Conservation (phyloP, 2,797 vertebrate species). For the Acipenser oxyrinchus region DNA sequence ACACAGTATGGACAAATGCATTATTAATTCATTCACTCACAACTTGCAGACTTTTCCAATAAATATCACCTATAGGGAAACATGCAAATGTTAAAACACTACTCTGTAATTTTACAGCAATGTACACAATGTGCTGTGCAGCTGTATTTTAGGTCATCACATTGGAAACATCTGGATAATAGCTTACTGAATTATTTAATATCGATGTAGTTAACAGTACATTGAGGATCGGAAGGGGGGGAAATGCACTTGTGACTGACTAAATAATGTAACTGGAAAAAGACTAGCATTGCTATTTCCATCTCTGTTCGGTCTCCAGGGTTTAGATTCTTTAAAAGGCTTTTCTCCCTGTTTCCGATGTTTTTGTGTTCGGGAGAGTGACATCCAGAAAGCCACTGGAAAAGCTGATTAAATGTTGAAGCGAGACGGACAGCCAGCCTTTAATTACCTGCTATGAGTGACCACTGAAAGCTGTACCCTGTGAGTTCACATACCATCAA, state of each 20-base stretch:
- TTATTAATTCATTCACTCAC: no score
- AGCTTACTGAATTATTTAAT: conserved; percentile 10
- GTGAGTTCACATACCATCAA: conserved; percentile 8
- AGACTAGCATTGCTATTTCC: conserved; percentile 1
- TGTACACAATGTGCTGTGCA: background rate
- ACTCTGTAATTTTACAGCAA: no score
- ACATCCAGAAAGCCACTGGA: background rate
- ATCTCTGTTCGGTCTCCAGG: background rate
- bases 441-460: background rate
- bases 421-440: background rate
- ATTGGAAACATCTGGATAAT: background rate
- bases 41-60: no score
- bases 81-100: no score
- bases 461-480: background rate
- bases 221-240: background rate
- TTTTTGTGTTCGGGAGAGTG: conserved; percentile 1
- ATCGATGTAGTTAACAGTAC: background rate
- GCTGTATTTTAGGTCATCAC: background rate
- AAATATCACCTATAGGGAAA: no score
- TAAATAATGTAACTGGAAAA: background rate
- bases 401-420: background rate
- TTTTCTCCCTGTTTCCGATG: background rate
- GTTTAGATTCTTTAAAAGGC: background rate
- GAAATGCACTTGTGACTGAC: background rate
- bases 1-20: no score